Evolutionary conservation across 2,113 vertebrate genomes (phyloP), one percentile per base, ranked within the genome.

Genomic region (Conger conger): DNA sequence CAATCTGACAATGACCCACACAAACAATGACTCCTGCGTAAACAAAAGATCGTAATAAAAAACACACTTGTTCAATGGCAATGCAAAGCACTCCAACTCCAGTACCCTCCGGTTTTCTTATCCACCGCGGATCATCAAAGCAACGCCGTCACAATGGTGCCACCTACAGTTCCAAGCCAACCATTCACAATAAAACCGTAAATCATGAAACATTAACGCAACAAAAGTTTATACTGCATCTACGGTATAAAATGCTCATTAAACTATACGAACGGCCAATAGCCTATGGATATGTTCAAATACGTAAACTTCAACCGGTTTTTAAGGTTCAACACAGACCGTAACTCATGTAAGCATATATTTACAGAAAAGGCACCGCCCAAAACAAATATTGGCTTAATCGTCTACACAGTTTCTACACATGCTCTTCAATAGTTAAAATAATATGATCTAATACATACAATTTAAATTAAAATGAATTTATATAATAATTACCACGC

Each of bases 111-210:
- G 60, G 38, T 82, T 37, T 5, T 77, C 54, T 45, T 35, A 23
- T 76, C 63, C 38, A 23, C 2, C 33, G 78, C 36, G 33, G 45
- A 18, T 36, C 50, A 18, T 8, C 1, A 11, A 45, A 80, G 42
- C 79, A 84, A 68, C 86, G 37, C 76, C 73, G 89, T 83, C 86
- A 86, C 90, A 88, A 91, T 91, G 85, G 86, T 89, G 92, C 93
- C 93, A 91, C 87, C 93, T 94, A 92, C 87, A 88, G 93, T 86
- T 85, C 33, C 15, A 33, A 82, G 33, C 30, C 9, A 27, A n/a
- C 38, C 42, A 53, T 15, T 27, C 38, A 45, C 16, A 50, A 45
- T 36, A 80, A 42, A 80, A 80, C 30, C 33, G 13, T 16, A 57
- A 20, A 57, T 20, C 6, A 57, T 57, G 18, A 68, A 0, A 68